phyloP scores from a whole-genome alignment of 2,113 vertebrate genomes.

The Rynchops niger region DNA sequence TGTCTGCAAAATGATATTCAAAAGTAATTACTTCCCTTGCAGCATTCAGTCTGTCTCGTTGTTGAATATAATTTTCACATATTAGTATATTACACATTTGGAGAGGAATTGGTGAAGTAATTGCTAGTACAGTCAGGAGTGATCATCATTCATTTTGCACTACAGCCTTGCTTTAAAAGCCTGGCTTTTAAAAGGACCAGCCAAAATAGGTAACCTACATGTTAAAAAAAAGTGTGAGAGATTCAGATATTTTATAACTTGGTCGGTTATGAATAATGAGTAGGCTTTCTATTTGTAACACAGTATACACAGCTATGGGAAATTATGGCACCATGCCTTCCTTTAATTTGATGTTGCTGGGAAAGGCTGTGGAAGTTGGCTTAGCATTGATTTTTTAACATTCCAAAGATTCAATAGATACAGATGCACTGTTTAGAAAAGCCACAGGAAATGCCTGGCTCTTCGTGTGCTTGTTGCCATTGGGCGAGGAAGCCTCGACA shows the following conservation, averaged over 20 bases:
- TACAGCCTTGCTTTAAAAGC: slow-evolving; percentile 32
- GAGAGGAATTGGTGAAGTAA: slow-evolving; percentile 31
- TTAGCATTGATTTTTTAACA: background rate
- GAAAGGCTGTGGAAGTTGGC: slow-evolving; percentile 13
- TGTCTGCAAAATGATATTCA: background rate
- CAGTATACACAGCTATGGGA: background rate
- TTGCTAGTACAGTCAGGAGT: background rate
- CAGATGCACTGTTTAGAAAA: background rate
- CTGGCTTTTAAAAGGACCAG: background rate
- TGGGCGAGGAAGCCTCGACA: background rate
- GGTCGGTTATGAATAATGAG: background rate
- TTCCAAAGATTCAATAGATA: background rate
- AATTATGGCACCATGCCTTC: slow-evolving; percentile 16
- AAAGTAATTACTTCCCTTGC: slow-evolving; percentile 14
- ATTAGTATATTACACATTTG: slow-evolving; percentile 35
- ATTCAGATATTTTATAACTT: background rate
- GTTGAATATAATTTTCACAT: slow-evolving; percentile 13
- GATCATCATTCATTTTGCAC: slow-evolving; percentile 2
- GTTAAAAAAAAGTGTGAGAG: background rate
- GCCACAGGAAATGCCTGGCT: background rate
- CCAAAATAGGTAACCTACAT: background rate
- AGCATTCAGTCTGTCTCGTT: background rate
- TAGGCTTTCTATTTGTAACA: background rate
- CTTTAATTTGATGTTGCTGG: slow-evolving; percentile 3
- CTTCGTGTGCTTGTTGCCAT: background rate